phyloP scores from a whole-genome alignment of 2,888 invertebrate genomes.

The Drosophila greeni region DNA sequence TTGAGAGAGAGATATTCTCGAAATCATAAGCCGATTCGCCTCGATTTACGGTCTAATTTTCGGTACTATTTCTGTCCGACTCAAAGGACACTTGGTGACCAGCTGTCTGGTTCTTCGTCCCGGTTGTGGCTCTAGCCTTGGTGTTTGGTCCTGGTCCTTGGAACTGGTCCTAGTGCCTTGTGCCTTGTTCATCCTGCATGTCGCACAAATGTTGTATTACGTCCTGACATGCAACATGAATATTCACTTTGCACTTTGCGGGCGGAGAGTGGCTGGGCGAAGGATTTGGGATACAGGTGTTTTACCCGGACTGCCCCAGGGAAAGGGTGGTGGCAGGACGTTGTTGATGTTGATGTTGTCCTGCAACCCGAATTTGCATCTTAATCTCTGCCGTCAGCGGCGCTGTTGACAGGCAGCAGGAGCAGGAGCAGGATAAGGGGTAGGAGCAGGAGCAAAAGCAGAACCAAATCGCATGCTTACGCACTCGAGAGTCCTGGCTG shows the following conservation, averaged over 20 bases:
- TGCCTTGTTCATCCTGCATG: constrained; percentile 39
- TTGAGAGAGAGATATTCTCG: neutral
- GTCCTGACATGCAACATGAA: constrained; percentile 73
- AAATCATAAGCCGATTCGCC: constrained; percentile 7
- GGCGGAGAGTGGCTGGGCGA: constrained; percentile 47
- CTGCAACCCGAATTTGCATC: constrained; percentile 64
- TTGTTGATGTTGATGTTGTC: constrained; percentile 45
- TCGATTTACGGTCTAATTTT: constrained; percentile 15
- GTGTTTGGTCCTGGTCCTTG: neutral
- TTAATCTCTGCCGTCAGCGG: constrained; percentile 71
- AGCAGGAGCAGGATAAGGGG: constrained; percentile 9
- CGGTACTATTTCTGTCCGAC: constrained; percentile 1
- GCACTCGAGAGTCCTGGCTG: constrained; percentile 38
- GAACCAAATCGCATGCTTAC: constrained; percentile 59
- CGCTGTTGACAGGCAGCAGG: constrained; percentile 61
- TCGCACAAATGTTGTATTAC: constrained; percentile 68
- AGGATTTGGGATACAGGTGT: constrained; percentile 69
- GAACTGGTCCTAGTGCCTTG: neutral
- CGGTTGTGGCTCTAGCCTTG: neutral
- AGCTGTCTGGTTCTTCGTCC: constrained; percentile 20
- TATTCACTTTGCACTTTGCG: constrained; percentile 73
- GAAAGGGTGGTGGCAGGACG: constrained; percentile 5
- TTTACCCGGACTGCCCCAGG: constrained; percentile 42
- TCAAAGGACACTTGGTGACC: constrained; percentile 23
- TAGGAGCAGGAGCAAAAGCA: constrained; percentile 6